A percentile compares a stretch with the other conserved stretches of the same genome.
phyloP scores from a whole-genome alignment of 2,797 vertebrate genomes.

The Todus mexicanus region DNA sequence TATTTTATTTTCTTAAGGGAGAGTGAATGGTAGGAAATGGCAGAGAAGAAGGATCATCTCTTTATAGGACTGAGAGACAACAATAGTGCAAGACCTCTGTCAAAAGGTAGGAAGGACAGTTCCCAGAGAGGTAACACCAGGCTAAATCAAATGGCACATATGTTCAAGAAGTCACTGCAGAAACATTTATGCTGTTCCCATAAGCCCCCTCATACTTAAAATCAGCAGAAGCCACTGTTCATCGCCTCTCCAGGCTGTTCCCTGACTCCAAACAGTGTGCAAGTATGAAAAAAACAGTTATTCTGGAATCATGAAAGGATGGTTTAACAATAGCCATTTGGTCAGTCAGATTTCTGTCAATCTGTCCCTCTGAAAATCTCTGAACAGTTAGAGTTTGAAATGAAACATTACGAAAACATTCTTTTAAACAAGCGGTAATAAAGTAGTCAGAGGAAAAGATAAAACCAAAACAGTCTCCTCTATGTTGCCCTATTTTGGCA shows the following conservation, averaged over 20 bases:
- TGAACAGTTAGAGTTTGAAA: background rate
- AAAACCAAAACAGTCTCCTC: background rate
- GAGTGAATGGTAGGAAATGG: background rate
- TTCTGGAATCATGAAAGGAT: background rate
- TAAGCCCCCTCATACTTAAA: background rate
- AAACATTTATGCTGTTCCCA: background rate
- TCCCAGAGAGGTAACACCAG: background rate
- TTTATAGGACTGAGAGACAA: background rate
- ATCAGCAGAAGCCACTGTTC: background rate
- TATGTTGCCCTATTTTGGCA: background rate
- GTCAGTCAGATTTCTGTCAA: background rate
- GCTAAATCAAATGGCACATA: background rate
- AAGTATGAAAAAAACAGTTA: background rate
- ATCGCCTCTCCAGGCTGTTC: background rate
- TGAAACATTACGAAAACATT: background rate
- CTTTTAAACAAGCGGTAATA: background rate
- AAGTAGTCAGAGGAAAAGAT: background rate
- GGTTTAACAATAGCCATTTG: background rate
- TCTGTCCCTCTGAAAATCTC: background rate
- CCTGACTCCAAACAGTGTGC: background rate
- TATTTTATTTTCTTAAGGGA: background rate
- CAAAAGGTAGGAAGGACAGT: background rate
- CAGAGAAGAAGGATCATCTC: background rate
- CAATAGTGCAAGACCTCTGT: rapidly evolving
- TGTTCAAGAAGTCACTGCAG: background rate